A percentile compares a stretch with the other conserved stretches of the same genome.
phyloP scores from a whole-genome alignment of 2,797 vertebrate species.

The Phataginus tetradactyla region DNA sequence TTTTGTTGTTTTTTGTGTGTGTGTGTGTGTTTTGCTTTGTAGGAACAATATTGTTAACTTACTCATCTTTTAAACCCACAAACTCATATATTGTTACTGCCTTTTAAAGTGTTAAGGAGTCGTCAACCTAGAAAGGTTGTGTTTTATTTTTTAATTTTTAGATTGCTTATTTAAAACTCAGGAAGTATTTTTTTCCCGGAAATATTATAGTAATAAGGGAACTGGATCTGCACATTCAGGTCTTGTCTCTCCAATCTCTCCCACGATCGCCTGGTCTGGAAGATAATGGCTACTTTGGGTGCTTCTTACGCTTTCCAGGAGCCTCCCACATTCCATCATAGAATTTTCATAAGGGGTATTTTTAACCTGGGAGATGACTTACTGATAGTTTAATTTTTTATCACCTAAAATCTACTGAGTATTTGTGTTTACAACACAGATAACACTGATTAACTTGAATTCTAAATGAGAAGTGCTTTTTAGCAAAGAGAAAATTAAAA shows the following conservation, averaged over 20 bases:
- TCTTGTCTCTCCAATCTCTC: neutral
- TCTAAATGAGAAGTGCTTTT: neutral
- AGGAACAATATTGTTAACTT: slow-evolving; percentile 22
- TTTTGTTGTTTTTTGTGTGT: neutral
- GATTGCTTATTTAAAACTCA: slow-evolving; percentile 35
- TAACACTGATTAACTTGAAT: neutral
- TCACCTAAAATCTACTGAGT: slow-evolving; percentile 19
- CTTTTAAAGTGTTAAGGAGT: slow-evolving; percentile 5
- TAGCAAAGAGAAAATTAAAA: slow-evolving; percentile 35
- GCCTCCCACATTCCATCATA: neutral
- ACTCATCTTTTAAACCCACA: slow-evolving; percentile 43
- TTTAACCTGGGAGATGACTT: slow-evolving; percentile 5
- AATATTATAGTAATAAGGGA: neutral
- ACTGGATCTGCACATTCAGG: neutral
- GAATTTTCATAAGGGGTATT: slow-evolving; percentile 12
- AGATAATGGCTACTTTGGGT: neutral
- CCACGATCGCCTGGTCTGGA: neutral
- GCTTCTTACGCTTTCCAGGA: neutral
- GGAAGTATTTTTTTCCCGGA: neutral
- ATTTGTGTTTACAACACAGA: slow-evolving; percentile 21
- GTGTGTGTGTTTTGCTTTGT: neutral
- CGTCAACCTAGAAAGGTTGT: neutral
- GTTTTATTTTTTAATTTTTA: neutral
- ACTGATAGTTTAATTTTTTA: neutral
- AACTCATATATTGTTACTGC: neutral